Evolutionary conservation across 2,113 vertebrate genomes (phyloP).

Genomic region (Plectropomus leopardus): DNA sequence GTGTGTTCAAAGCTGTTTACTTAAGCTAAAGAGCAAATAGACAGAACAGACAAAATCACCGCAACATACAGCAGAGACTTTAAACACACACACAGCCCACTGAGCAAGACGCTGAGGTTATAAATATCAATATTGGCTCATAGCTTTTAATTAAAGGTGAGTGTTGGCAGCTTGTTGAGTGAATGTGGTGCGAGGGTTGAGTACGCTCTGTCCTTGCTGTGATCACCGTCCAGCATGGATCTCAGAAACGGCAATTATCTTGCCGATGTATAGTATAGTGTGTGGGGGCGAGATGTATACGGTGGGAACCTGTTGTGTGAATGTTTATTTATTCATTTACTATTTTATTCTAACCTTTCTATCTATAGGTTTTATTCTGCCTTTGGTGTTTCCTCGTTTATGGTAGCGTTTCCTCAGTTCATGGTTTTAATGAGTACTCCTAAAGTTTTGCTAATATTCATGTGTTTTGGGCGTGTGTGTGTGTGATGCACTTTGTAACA

Average conservation of each 20-base stretch:
- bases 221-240: background rate
- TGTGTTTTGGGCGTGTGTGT: no score
- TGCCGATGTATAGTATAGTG: background rate
- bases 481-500: no score
- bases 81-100: background rate
- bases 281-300: no score
- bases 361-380: no score
- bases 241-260: background rate
- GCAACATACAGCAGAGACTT: background rate
- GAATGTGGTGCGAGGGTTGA: background rate
- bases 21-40: slow-evolving; percentile 21
- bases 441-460: no score
- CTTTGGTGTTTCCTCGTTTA: no score
- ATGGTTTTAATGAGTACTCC: no score
- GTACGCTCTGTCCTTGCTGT: slow-evolving; percentile 5
- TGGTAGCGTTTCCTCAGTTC: no score
- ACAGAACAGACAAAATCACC: slow-evolving; percentile 18
- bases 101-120: background rate
- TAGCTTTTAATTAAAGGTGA: background rate
- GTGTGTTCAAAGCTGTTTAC: slow-evolving; percentile 51
- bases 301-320: no score
- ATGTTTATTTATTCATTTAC: no score
- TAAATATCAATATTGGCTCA: slow-evolving; percentile 1
- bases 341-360: background rate
- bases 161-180: background rate